Evolutionary conservation across 2,888 invertebrate species (phyloP), one percentile per base, ranked within the genome.

Genomic region (Sesia apiformis): DNA sequence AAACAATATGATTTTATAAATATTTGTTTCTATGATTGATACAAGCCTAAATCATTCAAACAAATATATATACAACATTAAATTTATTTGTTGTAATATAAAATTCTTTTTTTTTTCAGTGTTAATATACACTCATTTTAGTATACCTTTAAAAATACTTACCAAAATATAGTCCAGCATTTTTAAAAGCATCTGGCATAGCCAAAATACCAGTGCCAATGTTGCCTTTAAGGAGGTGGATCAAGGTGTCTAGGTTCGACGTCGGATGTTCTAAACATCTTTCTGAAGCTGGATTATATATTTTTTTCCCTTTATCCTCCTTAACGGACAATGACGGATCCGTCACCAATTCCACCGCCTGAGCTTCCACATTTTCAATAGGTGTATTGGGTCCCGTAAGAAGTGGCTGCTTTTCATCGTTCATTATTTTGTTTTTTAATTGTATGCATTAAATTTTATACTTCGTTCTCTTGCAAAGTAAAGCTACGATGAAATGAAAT

Each of bases 161-260:
- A 73, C 98, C 97, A 58, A 97, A 92, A 70, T 94, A 92, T 56
- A 98, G 90, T 6, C 98, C 98, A 55, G 97, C 94, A 87, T 98
- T 96, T 77, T 94, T 94, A 74, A 98, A 96, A 8, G 97, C 98
- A 84, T 97, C 94, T 4, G 99, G 98, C 96, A 99, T 97, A 4
- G 99, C 98, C 63, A 99, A 88, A 64, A 99, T 97, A 4, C 99
- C 99, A 0, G 98, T 98, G 4, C 98, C 98, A 60, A 93, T 91
- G 66, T 94, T 94, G 39, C 93, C 94, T 78, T 94, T 94, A 43
- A 94, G 80, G 59, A 94, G 82, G 74, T 94, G 94, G 63, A 94
- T 92, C 77, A 94, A 90, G 3, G 95, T 95, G 70, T 95, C 94
- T 65, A 93, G 90, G 83, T 95, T 96, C 61, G 95, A 94, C 3